Evolutionary conservation across 2,888 invertebrate species (phyloP).

Genomic region (Pachymerium ferrugineum): DNA sequence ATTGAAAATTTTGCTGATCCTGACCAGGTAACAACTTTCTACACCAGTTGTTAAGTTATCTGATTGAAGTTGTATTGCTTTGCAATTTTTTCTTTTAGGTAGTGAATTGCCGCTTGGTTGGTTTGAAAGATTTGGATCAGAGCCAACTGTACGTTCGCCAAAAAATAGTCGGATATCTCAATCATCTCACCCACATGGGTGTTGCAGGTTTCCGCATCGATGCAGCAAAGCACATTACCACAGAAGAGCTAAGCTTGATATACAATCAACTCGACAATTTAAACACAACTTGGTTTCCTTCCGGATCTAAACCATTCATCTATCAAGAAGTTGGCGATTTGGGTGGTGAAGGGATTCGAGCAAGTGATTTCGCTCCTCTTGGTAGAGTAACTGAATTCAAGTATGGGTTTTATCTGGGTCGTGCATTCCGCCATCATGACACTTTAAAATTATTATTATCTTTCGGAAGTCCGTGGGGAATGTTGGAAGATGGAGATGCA

Average conservation of each 20-base stretch:
- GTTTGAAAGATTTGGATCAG: conserved; percentile 72
- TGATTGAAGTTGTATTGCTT: too few relatives aligned
- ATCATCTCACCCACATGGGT: conserved; percentile 62
- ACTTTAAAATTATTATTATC: conserved; percentile 39
- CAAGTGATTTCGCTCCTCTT: conserved; percentile 44
- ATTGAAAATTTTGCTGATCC: neutral
- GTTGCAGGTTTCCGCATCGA: conserved; percentile 69
- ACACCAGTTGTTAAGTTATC: too few relatives aligned
- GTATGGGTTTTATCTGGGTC: conserved; percentile 55
- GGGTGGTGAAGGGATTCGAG: conserved; percentile 52
- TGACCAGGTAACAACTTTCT: neutral
- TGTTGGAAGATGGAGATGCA: conserved; percentile 52
- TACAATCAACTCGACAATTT: conserved; percentile 52
- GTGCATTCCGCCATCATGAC: conserved; percentile 57
- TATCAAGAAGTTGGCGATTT: conserved; percentile 61
- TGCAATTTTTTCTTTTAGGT: too few relatives aligned
- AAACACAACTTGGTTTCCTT: conserved; percentile 56
- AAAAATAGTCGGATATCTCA: conserved; percentile 61
- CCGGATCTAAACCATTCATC: conserved; percentile 56
- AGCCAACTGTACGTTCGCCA: conserved; percentile 58
- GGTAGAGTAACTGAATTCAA: conserved; percentile 74
- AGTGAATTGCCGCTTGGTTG: conserved; percentile 64
- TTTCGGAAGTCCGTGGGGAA: conserved; percentile 43
- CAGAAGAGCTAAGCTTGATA: conserved; percentile 64
- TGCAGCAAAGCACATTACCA: conserved; percentile 56